Conservation (phyloP, 2,888 invertebrate genomes). For the Meteorus cinctellus region DNA sequence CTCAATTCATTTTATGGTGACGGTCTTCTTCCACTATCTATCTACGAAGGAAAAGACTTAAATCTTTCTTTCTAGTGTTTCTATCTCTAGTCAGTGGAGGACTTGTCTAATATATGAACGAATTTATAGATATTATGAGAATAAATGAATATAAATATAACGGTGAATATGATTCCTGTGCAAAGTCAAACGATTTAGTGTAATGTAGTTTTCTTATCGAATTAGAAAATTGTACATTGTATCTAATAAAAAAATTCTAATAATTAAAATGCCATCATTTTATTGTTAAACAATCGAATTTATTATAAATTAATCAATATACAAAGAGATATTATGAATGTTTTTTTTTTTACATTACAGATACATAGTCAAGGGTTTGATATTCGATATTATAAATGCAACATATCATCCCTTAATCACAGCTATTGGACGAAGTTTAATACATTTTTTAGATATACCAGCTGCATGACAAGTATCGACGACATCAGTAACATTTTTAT, state of each 20-base stretch:
- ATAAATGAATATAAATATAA: conserved; percentile 25
- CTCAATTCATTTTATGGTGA: conserved; percentile 32
- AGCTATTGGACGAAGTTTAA: conserved; percentile 97
- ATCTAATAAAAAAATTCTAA: conserved; percentile 67
- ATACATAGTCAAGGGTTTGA: not conserved
- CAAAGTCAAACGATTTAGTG: conserved; percentile 72
- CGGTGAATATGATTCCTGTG: conserved; percentile 68
- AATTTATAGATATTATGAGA: conserved; percentile 48
- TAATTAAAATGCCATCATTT: conserved; percentile 31
- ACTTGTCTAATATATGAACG: conserved; percentile 65
- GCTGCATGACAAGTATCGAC: conserved; percentile 98
- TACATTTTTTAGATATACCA: conserved; percentile 96
- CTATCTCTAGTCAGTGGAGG: conserved; percentile 71
- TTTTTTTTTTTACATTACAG: conserved; percentile 3
- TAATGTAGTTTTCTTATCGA: conserved; percentile 69
- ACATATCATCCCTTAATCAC: conserved; percentile 95
- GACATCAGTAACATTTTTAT: conserved; percentile 99
- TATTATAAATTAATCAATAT: conserved; percentile 44
- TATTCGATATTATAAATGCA: conserved; percentile 1
- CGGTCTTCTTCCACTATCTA: conserved; percentile 43
- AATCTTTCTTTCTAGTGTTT: conserved; percentile 45
- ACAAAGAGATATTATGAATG: conserved; percentile 12
- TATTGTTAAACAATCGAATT: conserved; percentile 38
- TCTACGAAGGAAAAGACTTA: conserved; percentile 41
- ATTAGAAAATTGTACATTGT: conserved; percentile 72